phyloP scores from a whole-genome alignment of 2,113 vertebrate species.

The Nycticryphes semicollaris region DNA sequence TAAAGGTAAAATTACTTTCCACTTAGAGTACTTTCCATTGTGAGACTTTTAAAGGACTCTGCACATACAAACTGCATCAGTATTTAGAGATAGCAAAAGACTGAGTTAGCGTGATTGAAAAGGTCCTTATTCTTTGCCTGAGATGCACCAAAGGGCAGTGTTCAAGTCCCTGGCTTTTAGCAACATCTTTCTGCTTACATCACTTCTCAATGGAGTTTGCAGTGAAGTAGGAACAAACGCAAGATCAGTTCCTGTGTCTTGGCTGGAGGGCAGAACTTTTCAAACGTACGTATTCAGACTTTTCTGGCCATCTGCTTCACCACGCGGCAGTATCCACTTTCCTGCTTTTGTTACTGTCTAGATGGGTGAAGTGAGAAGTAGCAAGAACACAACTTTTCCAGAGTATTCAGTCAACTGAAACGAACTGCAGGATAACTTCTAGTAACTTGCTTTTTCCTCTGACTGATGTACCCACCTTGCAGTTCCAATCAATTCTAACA shows the following conservation, averaged over 20 bases:
- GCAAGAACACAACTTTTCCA: neutral
- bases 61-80: neutral
- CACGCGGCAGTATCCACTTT: neutral
- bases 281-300: neutral
- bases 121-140: neutral
- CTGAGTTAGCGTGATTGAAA: neutral
- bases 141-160: neutral
- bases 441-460: neutral
- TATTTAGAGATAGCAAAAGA: neutral
- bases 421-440: neutral
- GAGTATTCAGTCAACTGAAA: neutral
- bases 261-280: constrained; percentile 12
- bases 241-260: neutral
- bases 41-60: constrained; percentile 21
- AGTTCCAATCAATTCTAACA: neutral
- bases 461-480: neutral
- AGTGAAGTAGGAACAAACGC: constrained; percentile 12
- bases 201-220: neutral
- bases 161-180: constrained; percentile 9
- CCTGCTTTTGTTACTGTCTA: neutral
- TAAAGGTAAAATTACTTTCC: constrained; percentile 20
- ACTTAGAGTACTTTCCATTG: neutral
- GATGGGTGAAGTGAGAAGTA: neutral
- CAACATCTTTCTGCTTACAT: constrained; percentile 19
- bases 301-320: neutral